A percentile compares a stretch with the other conserved stretches of the same genome.
Evolutionary conservation across 2,113 vertebrate species (phyloP).

Genomic region (Macrotis lagotis): DNA sequence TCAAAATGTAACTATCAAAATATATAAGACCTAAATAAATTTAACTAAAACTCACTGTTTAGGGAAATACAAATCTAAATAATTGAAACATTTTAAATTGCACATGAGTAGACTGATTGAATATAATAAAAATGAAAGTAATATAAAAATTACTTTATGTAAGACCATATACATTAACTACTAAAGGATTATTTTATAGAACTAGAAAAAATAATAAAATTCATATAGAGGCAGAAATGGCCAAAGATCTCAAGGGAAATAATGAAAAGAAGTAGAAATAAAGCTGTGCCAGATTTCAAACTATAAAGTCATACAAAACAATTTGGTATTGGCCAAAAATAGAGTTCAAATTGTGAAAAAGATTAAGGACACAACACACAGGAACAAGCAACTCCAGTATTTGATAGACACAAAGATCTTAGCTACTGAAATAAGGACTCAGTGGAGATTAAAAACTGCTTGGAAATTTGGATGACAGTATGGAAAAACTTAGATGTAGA

Average conservation of each 20-base stretch:
- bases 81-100: background rate
- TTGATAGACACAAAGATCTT: background rate
- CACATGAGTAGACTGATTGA: background rate
- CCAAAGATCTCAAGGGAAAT: background rate
- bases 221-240: background rate
- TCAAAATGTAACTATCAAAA: background rate
- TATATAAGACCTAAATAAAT: background rate
- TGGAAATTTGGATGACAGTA: background rate
- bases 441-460: background rate
- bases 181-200: background rate
- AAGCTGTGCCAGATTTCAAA: background rate
- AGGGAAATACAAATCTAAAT: background rate
- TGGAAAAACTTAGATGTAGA: background rate
- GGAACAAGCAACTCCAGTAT: background rate
- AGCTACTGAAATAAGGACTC: background rate
- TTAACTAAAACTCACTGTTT: background rate
- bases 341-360: background rate
- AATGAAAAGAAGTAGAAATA: background rate
- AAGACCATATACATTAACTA: background rate
- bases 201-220: background rate
- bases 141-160: background rate
- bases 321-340: background rate
- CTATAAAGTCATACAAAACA: background rate
- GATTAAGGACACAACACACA: background rate
- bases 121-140: background rate